phyloP scores from a whole-genome alignment of 2,888 invertebrate species.

The Scaptomyza polygonia region DNA sequence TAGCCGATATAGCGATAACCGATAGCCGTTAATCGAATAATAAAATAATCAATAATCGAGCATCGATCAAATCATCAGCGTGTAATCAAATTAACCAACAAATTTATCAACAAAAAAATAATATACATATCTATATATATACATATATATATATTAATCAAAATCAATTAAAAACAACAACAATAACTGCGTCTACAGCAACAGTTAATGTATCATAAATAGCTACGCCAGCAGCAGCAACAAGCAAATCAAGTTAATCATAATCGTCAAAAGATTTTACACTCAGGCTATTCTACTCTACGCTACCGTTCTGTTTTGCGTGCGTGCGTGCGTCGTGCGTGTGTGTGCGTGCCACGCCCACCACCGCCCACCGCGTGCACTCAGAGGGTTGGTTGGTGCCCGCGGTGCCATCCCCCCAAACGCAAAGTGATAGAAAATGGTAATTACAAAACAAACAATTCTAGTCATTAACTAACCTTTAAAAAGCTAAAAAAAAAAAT shows the following conservation, averaged over 20 bases:
- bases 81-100: constrained; percentile 25
- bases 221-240: constrained; percentile 5
- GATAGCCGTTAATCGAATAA: constrained; percentile 34
- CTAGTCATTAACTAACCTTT: constrained; percentile 67
- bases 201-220: constrained; percentile 11
- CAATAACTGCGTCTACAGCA: constrained; percentile 28
- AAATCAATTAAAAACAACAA: constrained; percentile 13
- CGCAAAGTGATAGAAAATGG: constrained; percentile 83
- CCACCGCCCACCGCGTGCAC: constrained; percentile 72
- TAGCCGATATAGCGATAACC: constrained; percentile 39
- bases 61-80: constrained; percentile 31
- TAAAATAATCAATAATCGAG: constrained; percentile 34
- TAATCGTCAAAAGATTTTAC: constrained; percentile 44
- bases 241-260: background rate
- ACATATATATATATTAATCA: background rate
- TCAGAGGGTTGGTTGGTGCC: constrained; percentile 73
- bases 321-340: constrained; percentile 76
- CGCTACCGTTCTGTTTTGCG: constrained; percentile 59
- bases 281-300: constrained; percentile 46
- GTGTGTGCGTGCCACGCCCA: constrained; percentile 77
- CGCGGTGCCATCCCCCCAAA: constrained; percentile 79
- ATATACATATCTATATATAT: constrained; percentile 2
- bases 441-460: constrained; percentile 80
- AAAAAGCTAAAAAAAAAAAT: too few species aligned
- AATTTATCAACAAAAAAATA: constrained; percentile 19